Conservation (phyloP, 1,140 invertebrate genomes). For the Caenorhabditis remanei region DNA sequence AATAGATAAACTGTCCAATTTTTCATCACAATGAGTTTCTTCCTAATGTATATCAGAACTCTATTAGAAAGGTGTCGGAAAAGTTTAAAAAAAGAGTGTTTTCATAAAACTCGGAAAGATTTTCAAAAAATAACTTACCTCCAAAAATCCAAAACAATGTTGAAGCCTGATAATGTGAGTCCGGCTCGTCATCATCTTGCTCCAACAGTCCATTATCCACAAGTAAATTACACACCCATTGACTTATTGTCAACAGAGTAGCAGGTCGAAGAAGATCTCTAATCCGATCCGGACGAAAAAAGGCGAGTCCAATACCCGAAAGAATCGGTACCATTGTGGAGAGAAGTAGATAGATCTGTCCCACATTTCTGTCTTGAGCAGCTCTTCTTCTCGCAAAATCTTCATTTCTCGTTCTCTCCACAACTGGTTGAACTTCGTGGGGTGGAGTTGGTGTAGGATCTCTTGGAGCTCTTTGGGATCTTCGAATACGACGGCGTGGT, state of each 20-base stretch:
- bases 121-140: neutral
- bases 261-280: constrained; percentile 30
- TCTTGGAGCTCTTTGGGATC: neutral
- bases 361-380: constrained; percentile 31
- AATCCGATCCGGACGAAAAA: constrained; percentile 26
- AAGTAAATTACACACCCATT: constrained; percentile 29
- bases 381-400: constrained; percentile 17
- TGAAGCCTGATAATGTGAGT: neutral
- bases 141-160: constrained; percentile 31
- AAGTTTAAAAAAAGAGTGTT: neutral
- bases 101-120: neutral
- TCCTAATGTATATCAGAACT: too few relatives aligned
- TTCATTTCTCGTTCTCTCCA: neutral
- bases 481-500: neutral
- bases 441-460: neutral
- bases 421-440: too few relatives aligned
- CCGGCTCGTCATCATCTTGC: neutral
- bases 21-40: neutral
- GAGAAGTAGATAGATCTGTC: neutral
- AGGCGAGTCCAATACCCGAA: constrained; percentile 11
- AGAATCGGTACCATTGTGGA: constrained; percentile 35
- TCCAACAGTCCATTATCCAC: constrained; percentile 10
- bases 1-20: neutral
- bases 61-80: too few relatives aligned
- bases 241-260: constrained; percentile 6